These are phyloP conservation scores for Argyrosomus japonicus DNA, from an alignment of 2,113 vertebrate species.

Conservation along the genomic window DNA sequence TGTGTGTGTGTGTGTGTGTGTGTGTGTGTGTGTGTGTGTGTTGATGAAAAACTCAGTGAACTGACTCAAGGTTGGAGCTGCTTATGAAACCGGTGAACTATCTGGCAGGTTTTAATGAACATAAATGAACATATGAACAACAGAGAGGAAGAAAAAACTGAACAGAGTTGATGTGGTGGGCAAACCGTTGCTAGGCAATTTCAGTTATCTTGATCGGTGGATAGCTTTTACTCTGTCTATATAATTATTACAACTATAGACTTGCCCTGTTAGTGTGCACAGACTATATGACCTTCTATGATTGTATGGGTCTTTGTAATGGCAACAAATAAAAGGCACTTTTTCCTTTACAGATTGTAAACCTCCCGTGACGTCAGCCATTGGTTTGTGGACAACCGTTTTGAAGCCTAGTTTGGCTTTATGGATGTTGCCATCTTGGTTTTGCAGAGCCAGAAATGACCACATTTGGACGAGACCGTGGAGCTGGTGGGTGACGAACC, in stretches of 20 bases:
- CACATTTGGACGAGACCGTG: too few relatives aligned
- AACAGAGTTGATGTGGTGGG: slow-evolving; percentile 36
- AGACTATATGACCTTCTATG: background rate
- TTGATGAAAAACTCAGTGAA: slow-evolving; percentile 72
- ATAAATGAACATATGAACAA: slow-evolving; percentile 79
- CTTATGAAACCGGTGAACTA: slow-evolving; percentile 78
- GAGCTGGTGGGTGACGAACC: too few relatives aligned
- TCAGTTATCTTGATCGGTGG: slow-evolving; percentile 55
- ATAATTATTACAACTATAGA: background rate
- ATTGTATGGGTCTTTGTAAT: background rate
- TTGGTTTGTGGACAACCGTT: too few relatives aligned
- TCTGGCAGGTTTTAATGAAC: slow-evolving; percentile 81
- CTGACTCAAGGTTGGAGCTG: slow-evolving; percentile 76
- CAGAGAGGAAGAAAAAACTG: background rate
- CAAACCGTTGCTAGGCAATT: slow-evolving; percentile 69
- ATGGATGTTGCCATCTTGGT: too few relatives aligned
- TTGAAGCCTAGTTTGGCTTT: too few relatives aligned
- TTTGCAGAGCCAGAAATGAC: too few relatives aligned
- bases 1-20: too few relatives aligned
- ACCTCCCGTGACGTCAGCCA: too few relatives aligned
- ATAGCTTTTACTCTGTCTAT: slow-evolving; percentile 35
- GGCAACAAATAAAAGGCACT: background rate
- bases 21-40: too few relatives aligned
- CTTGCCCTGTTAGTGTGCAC: background rate
- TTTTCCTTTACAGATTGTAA: background rate